A percentile compares a stretch with the other conserved stretches of the same genome.
phyloP scores from a whole-genome alignment of 2,113 vertebrate species.

The Nerophis ophidion region DNA sequence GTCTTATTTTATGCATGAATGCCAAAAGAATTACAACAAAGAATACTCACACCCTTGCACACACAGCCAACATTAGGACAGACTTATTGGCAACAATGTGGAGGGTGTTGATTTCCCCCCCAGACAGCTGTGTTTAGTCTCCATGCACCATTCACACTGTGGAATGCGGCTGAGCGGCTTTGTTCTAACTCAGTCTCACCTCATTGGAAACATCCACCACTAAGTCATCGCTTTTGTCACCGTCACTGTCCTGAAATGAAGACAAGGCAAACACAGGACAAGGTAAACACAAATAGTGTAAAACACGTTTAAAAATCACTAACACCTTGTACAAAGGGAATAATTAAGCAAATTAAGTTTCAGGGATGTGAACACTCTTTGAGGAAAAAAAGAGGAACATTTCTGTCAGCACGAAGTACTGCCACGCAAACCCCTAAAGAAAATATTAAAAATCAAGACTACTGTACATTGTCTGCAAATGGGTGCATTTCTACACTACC shows the following conservation, averaged over 20 bases:
- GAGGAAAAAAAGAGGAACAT: too few relatives aligned
- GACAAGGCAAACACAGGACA: not conserved
- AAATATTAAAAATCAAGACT: too few relatives aligned
- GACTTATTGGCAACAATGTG: constrained; percentile 37
- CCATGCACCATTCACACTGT: constrained; percentile 1
- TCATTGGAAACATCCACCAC: constrained; percentile 96
- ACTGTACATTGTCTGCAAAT: too few relatives aligned
- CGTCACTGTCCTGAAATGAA: constrained; percentile 86
- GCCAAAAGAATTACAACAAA: constrained; percentile 41
- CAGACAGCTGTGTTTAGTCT: constrained; percentile 37
- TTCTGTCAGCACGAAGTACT: too few relatives aligned
- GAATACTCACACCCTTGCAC: constrained; percentile 22
- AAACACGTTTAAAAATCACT: not conserved
- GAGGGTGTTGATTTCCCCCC: constrained; percentile 35
- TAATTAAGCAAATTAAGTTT: too few relatives aligned
- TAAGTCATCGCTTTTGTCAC: constrained; percentile 94
- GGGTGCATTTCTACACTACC: too few relatives aligned
- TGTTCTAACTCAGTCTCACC: constrained; percentile 64
- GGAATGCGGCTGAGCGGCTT: constrained; percentile 38
- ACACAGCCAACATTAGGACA: constrained; percentile 50
- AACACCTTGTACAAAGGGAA: too few relatives aligned
- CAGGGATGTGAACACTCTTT: too few relatives aligned
- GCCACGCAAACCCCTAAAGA: too few relatives aligned
- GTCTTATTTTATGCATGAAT: constrained; percentile 46
- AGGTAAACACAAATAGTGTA: not conserved